These are phyloP conservation scores for Drosophila asahinai DNA, from an alignment of 1,140 invertebrate species.

Conservation along the genomic window DNA sequence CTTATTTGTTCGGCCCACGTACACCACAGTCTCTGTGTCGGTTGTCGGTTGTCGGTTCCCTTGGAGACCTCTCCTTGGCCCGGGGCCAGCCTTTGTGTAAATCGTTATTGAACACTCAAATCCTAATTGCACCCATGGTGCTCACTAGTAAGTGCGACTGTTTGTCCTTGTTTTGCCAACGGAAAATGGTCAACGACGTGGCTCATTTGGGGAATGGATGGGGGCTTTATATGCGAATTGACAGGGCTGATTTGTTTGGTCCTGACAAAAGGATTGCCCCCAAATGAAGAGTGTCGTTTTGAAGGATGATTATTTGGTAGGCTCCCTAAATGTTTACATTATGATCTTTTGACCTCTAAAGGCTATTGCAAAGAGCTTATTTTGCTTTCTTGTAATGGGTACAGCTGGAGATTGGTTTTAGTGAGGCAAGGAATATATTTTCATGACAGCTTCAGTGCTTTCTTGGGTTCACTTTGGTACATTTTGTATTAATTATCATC, in stretches of 20 bases:
- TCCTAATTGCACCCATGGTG: constrained; percentile 76
- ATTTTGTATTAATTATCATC: no score
- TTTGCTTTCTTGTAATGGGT: background rate
- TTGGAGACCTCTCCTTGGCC: constrained; percentile 19
- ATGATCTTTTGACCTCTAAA: constrained; percentile 1
- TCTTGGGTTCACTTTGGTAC: no score
- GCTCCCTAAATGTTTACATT: background rate
- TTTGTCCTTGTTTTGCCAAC: constrained; percentile 41
- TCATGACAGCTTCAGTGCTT: no score
- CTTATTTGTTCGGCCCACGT: constrained; percentile 61
- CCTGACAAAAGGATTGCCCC: constrained; percentile 38
- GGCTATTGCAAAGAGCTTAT: background rate
- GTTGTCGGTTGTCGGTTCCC: constrained; percentile 4
- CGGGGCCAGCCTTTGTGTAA: constrained; percentile 57
- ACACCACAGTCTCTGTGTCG: background rate
- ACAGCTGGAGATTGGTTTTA: background rate
- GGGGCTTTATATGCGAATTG: constrained; percentile 24
- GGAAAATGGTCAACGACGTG: constrained; percentile 56
- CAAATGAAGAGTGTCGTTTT: constrained; percentile 25
- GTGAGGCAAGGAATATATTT: no score
- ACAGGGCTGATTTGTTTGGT: constrained; percentile 64
- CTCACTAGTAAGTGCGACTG: constrained; percentile 52
- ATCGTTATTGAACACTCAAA: constrained; percentile 81
- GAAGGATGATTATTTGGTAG: constrained; percentile 4
- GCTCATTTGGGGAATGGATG: constrained; percentile 26